Conservation (phyloP, 1,140 invertebrate species). For the Drosophila saltans region DNA sequence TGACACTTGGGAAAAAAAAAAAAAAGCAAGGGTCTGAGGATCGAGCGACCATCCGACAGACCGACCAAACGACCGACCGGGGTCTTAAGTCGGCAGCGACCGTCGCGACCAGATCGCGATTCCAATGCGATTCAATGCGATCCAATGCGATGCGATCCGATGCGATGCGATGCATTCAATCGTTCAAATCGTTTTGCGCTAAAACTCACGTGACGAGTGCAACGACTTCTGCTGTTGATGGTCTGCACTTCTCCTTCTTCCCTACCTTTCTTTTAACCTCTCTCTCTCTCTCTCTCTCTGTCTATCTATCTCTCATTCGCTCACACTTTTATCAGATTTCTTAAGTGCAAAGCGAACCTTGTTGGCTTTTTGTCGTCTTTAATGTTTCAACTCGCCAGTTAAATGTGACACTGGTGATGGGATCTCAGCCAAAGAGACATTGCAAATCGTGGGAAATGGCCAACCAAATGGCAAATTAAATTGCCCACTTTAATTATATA, state of each 20-base stretch:
- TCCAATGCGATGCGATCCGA: constrained; percentile 29
- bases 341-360: constrained; percentile 82
- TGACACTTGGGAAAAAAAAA: constrained; percentile 65
- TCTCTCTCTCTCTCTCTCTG: not conserved
- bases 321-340: constrained; percentile 71
- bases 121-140: constrained; percentile 47
- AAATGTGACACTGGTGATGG: constrained; percentile 78
- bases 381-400: constrained; percentile 73
- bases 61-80: not conserved
- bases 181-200: constrained; percentile 79
- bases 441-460: constrained; percentile 59
- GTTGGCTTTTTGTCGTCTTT: constrained; percentile 82
- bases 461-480: constrained; percentile 48
- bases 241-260: too few relatives aligned
- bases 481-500: constrained; percentile 53
- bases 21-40: not conserved
- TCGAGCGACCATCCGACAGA: not conserved
- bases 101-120: constrained; percentile 32
- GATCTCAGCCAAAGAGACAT: constrained; percentile 49
- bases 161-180: constrained; percentile 66
- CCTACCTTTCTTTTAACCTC: too few relatives aligned
- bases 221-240: constrained; percentile 26
- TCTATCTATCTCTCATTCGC: not conserved
- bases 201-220: constrained; percentile 82
- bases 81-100: constrained; percentile 20